These are phyloP conservation scores for Hydropsyche betteni DNA, from an alignment of 2,888 invertebrate species.

Conservation along the genomic window DNA sequence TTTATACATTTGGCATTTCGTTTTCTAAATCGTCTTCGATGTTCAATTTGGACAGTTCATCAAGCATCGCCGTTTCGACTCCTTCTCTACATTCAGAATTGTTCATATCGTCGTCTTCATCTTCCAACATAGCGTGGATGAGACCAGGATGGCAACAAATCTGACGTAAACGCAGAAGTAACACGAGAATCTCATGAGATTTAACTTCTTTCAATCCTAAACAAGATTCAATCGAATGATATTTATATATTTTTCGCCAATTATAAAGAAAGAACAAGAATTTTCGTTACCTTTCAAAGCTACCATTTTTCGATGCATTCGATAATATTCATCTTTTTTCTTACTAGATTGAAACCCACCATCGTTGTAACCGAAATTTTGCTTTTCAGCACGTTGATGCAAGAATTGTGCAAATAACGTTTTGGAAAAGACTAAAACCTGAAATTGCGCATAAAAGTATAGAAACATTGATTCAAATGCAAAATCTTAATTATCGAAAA, in stretches of 20 bases:
- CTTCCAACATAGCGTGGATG: constrained; percentile 70
- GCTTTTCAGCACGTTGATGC: constrained; percentile 77
- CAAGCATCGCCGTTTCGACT: constrained; percentile 68
- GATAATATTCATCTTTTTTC: constrained; percentile 64
- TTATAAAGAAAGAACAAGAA: not conserved
- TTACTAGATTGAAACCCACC: constrained; percentile 55
- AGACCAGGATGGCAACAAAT: constrained; percentile 90
- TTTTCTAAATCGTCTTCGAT: constrained; percentile 57
- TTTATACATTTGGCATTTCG: constrained; percentile 41
- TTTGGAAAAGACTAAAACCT: constrained; percentile 75
- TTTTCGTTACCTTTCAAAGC: constrained; percentile 63
- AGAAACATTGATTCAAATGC: not conserved
- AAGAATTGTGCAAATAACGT: constrained; percentile 81
- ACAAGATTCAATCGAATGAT: constrained; percentile 19
- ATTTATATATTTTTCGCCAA: too few relatives aligned
- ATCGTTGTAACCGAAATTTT: constrained; percentile 56
- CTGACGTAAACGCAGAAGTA: constrained; percentile 86
- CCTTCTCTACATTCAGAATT: constrained; percentile 56
- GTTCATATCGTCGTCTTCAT: constrained; percentile 57
- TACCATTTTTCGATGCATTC: constrained; percentile 72
- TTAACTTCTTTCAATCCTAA: constrained; percentile 69
- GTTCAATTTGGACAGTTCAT: constrained; percentile 71
- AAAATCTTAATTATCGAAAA: too few relatives aligned
- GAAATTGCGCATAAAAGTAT: constrained; percentile 6
- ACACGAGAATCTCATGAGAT: constrained; percentile 78